Conservation (phyloP, 1,140 invertebrate species). For the Lepidurus apus region DNA sequence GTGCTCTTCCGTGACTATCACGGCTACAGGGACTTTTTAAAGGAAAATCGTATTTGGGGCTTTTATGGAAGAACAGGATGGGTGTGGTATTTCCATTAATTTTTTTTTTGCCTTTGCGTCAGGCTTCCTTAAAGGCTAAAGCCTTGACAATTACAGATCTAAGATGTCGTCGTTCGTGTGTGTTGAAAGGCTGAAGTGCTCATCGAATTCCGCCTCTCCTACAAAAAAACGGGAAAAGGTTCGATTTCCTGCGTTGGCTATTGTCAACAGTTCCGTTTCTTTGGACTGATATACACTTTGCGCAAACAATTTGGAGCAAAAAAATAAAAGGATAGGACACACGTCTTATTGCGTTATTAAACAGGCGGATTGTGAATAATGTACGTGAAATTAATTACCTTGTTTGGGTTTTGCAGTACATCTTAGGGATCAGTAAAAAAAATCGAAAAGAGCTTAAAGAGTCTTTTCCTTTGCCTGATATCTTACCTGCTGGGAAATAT, state of each 20-base stretch:
- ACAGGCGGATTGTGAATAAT: not conserved
- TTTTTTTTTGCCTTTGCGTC: not conserved
- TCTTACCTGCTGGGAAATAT: too few species aligned
- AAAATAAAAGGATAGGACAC: not conserved
- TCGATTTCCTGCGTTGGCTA: slow-evolving; percentile 1
- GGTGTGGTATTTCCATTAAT: slow-evolving; percentile 10
- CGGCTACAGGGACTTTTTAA: not conserved
- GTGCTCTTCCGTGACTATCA: not conserved
- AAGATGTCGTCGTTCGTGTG: slow-evolving; percentile 18
- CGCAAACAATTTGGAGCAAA: not conserved
- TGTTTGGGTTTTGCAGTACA: too few species aligned
- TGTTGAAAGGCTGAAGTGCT: slow-evolving; percentile 15
- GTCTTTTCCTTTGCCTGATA: too few species aligned
- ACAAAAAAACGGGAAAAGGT: not conserved
- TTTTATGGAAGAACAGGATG: not conserved
- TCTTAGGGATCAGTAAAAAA: too few species aligned
- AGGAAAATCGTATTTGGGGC: not conserved
- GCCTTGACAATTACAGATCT: slow-evolving; percentile 19
- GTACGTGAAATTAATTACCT: not conserved
- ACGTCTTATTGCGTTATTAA: not conserved
- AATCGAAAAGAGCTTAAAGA: too few species aligned
- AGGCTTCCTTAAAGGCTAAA: not conserved
- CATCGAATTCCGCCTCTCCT: not conserved
- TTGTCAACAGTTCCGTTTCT: slow-evolving; percentile 1
- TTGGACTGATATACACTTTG: not conserved